Evolutionary conservation across 2,113 vertebrate genomes (phyloP), one percentile per base, ranked within the genome.

Genomic region (Turnix velox): DNA sequence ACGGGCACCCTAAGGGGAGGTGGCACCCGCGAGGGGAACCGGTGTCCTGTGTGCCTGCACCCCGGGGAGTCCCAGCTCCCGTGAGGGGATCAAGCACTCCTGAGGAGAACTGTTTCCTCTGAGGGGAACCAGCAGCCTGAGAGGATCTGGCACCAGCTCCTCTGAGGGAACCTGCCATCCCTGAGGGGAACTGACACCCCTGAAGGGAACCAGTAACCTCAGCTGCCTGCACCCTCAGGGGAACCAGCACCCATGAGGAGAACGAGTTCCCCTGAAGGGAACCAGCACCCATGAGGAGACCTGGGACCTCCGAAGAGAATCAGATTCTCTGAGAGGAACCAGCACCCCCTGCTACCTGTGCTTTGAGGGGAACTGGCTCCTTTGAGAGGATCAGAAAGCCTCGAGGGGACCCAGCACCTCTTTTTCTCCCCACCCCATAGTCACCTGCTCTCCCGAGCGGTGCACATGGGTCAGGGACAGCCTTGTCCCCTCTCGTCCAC

Each of bases 81-180:
- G 25, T 9, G 59, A 75, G 57, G 10, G 31, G 35, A 65, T 14
- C 45, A 4, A 17, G 31, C 82, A 62, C 16, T 13, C 45, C 4
- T 2, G 15, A 15, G 67, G 52, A n/a, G n/a, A n/a, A n/a, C 27
- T 4, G 1, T 12, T 14, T 3, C 19, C 61, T 52, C 52, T 35
- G 75, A 42, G 31, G 23, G 43, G 27, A 57, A 15, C 22, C 2
- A 5, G 57, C 2, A 5, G 5, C 66, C 58, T 42, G 74, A 42
- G n/a, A 27, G n/a, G 39, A 69, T n/a, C n/a, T n/a, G n/a, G n/a
- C n/a, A 15, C 30, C 1, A 2, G 39, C 2, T 7, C 20, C 40
- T 7, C 84, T 28, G 55, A 42, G 3, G 42, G 35, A 16, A 37
- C 23, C 8, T 23, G 28, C 18, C 28, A 18, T n/a, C n/a, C n/a